Percentiles rank a stretch among this genome's conserved stretches.
These are phyloP conservation scores for Hypanus sabinus DNA, from an alignment of 2,113 vertebrate genomes.

Conservation along the genomic window DNA sequence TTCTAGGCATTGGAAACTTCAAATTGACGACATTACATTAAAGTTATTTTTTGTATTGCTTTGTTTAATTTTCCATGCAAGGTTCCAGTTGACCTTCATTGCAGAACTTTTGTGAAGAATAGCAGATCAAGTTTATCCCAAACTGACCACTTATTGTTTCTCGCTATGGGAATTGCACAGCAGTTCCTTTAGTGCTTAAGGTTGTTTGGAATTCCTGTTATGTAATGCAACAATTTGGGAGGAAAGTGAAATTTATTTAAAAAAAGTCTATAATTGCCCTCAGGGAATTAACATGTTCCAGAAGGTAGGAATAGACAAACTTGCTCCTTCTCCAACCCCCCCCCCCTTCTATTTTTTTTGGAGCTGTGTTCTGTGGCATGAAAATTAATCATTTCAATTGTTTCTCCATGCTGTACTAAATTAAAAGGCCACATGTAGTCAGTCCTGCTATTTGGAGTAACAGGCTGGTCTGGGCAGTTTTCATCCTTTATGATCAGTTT, in stretches of 20 bases:
- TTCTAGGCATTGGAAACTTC: background rate
- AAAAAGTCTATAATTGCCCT: background rate
- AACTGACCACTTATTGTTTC: background rate
- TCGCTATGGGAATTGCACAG: background rate
- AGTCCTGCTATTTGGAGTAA: background rate
- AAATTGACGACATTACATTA: background rate
- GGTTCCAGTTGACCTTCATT: background rate
- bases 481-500: background rate
- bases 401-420: background rate
- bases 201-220: background rate
- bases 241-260: background rate
- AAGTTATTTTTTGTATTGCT: background rate
- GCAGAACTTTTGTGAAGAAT: background rate
- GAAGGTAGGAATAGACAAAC: background rate
- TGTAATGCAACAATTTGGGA: background rate
- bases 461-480: background rate
- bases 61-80: background rate
- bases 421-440: background rate
- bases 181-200: background rate
- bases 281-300: background rate
- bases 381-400: background rate
- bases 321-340: too few relatives aligned
- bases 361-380: background rate
- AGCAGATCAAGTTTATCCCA: background rate
- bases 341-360: background rate